A percentile compares a stretch with the other conserved stretches of the same genome.
These are phyloP conservation scores for Prunella fulvescens DNA, from an alignment of 2,113 vertebrate species.

Conservation along the genomic window DNA sequence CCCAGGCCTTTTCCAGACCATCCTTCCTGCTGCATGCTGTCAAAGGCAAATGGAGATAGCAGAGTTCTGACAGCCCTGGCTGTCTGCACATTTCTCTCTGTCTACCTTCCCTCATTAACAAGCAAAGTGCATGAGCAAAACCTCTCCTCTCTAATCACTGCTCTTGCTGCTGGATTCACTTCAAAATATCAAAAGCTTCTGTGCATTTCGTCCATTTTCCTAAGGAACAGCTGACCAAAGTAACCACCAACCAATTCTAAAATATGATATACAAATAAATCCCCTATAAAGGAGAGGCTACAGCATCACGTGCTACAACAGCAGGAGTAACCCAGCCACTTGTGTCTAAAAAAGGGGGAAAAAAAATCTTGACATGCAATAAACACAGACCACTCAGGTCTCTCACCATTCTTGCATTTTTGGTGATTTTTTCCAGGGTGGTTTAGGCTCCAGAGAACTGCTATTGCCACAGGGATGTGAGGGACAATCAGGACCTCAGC, in stretches of 20 bases:
- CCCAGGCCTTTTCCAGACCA: neutral
- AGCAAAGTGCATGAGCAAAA: neutral
- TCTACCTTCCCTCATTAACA: neutral
- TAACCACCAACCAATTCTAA: neutral
- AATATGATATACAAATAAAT: neutral
- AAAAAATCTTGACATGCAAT: neutral
- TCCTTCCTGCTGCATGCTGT: rapidly evolving
- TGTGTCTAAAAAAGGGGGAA: neutral
- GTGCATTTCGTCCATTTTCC: neutral
- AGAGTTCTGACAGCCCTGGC: neutral
- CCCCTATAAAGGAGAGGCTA: neutral
- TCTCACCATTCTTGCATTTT: neutral
- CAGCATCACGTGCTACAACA: neutral
- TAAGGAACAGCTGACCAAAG: neutral
- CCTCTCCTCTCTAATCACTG: slow-evolving; percentile 6
- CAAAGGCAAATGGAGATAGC: neutral
- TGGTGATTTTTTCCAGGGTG: neutral
- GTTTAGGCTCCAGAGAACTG: neutral
- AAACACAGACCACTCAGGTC: neutral
- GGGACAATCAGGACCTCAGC: neutral
- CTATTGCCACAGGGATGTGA: neutral
- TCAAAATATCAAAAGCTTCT: neutral
- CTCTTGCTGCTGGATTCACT: slow-evolving; percentile 16
- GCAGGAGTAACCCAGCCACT: neutral
- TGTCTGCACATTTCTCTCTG: neutral